phyloP scores from a whole-genome alignment of 2,113 vertebrate species.

The Tachycineta bicolor region DNA sequence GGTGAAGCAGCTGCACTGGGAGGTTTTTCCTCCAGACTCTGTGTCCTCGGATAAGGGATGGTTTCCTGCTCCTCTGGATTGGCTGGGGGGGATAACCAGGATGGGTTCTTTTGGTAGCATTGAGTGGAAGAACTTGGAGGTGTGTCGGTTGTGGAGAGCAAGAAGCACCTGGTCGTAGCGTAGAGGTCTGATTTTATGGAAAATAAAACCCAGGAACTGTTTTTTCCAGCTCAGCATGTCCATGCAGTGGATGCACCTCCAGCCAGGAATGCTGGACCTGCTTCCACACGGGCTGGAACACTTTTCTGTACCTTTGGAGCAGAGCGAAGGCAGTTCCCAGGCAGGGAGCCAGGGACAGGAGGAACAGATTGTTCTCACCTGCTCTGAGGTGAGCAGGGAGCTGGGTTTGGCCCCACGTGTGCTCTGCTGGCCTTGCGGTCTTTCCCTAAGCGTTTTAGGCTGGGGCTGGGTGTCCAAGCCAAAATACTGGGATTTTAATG shows the following conservation, averaged over 20 bases:
- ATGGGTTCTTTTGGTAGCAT: background rate
- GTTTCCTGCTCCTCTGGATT: background rate
- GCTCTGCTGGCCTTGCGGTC: background rate
- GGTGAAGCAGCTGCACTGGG: background rate
- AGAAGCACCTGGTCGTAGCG: background rate
- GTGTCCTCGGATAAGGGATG: background rate
- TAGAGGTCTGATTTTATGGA: background rate
- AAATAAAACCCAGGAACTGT: background rate
- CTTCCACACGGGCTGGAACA: background rate
- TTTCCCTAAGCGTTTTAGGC: accelerated
- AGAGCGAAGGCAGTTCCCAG: background rate
- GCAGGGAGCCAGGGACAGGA: background rate
- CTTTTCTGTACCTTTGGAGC: background rate
- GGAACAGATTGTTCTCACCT: constrained; percentile 25
- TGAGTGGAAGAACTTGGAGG: background rate
- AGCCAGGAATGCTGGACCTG: background rate
- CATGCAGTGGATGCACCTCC: background rate
- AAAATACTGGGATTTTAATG: background rate
- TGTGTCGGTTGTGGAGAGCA: background rate
- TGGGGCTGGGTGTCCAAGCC: background rate
- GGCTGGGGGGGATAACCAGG: background rate
- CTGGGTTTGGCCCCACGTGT: accelerated
- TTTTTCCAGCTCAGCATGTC: background rate
- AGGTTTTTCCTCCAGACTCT: background rate
- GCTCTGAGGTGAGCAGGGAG: background rate